Evolutionary conservation across 2,113 vertebrate genomes (phyloP), one percentile per base, ranked within the genome.

Genomic region (Platichthys flesus): DNA sequence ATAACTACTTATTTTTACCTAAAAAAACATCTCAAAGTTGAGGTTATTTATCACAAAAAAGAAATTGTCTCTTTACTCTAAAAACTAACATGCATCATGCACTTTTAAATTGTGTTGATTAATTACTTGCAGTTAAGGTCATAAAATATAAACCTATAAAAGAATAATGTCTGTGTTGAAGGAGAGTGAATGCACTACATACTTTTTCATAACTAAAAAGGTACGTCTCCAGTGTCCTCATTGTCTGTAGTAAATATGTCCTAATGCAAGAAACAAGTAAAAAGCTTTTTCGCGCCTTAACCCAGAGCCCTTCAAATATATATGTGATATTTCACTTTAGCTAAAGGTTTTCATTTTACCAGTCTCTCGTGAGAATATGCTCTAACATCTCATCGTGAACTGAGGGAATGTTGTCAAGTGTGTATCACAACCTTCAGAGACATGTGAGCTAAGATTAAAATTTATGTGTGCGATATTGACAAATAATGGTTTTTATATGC

Each of bases 31-130:
- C 23, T 21, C 23, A 57, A 75, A 45, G 18, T 31, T 15, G 15
- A 59, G 51, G 56, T 81, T 47, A 57, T 57, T 42, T 20, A 28
- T 62, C 52, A 66, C 45, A 57, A 18, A 67, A 55, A 12, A 14
- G 61, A n/a, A 67, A 56, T 66, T 28, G 37, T 18, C 16, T 51
- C 60, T 52, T 58, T 21, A 62, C 49, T 61, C 10, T 54, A 13
- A 76, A 54, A 55, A 56, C 51, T 54, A 74, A 77, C 21, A 86
- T 59, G 90, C 88, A 91, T 88, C 68, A 57, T 56, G 90, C 90
- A 93, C 92, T 93, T 93, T 93, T 82, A n/a, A n/a, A n/a, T n/a
- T n/a, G n/a, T n/a, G 68, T 79, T 69, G 84, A 86, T 85, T 80
- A 74, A 85, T 69, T 72, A 64, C 71, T 49, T 81, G 71, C 81